Evolutionary conservation across 2,888 invertebrate species (phyloP).

Genomic region (Andrena hattorfiana): DNA sequence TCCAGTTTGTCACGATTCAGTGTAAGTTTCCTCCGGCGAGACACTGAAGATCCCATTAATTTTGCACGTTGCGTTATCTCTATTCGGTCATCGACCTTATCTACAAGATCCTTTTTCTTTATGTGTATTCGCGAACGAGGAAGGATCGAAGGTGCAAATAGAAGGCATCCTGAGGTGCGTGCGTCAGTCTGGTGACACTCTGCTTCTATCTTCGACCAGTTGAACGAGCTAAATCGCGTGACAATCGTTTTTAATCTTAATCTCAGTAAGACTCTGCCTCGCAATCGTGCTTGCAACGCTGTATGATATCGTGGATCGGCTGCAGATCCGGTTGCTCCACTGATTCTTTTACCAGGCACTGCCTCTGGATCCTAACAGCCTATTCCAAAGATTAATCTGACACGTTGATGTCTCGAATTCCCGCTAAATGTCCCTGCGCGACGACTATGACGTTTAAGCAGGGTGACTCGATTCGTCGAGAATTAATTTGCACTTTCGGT

Average conservation of each 20-base stretch:
- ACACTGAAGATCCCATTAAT: conserved; percentile 11
- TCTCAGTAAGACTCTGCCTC: conserved; percentile 5
- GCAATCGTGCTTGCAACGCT: not conserved
- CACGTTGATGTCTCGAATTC: conserved; percentile 13
- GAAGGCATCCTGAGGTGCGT: not conserved
- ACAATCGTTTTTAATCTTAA: conserved; percentile 59
- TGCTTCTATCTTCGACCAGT: conserved; percentile 23
- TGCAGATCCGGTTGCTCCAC: conserved; percentile 9
- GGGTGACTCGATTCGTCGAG: not conserved
- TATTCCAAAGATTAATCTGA: conserved; percentile 43
- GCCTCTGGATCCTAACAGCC: not conserved
- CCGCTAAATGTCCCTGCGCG: not conserved
- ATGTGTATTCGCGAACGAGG: not conserved
- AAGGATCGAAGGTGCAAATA: not conserved
- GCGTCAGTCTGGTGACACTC: too few species aligned
- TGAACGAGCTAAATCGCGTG: conserved; percentile 40
- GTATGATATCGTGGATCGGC: conserved; percentile 9
- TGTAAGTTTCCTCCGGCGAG: conserved; percentile 1
- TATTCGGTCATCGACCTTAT: conserved; percentile 50
- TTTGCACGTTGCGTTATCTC: conserved; percentile 33
- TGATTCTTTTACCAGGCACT: conserved; percentile 4
- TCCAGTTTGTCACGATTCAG: conserved; percentile 34
- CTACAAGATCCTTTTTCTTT: conserved; percentile 36
- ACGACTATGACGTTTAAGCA: not conserved
- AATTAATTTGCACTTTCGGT: not conserved